These are phyloP conservation scores for Amphiprion clarkii DNA, from an alignment of 2,797 vertebrate species.

Conservation along the genomic window DNA sequence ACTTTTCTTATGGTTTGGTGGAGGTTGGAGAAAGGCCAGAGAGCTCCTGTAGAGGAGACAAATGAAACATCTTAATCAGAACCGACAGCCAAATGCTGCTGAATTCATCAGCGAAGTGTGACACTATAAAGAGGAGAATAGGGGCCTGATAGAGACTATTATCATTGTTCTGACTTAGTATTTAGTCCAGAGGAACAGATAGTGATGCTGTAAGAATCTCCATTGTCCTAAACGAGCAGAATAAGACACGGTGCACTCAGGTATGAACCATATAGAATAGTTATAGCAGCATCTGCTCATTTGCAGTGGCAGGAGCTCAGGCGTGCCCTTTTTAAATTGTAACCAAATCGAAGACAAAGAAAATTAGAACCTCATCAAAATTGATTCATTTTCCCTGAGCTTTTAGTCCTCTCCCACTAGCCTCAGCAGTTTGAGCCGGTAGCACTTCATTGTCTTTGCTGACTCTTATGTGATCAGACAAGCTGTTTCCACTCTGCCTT, in stretches of 20 bases:
- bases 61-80: conserved; percentile 68
- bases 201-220: conserved; percentile 26
- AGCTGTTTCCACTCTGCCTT: conserved; percentile 19
- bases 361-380: conserved; percentile 69
- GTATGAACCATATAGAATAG: not conserved
- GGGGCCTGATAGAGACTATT: conserved; percentile 31
- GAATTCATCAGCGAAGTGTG: conserved; percentile 51
- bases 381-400: conserved; percentile 55
- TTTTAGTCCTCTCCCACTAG: conserved; percentile 24
- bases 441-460: conserved; percentile 42
- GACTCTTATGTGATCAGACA: conserved; percentile 29
- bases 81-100: conserved; percentile 56
- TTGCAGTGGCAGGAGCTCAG: conserved; percentile 5
- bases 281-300: not conserved
- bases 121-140: conserved; percentile 30
- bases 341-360: conserved; percentile 53
- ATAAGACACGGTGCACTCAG: not conserved
- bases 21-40: conserved; percentile 46
- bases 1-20: conserved; percentile 32
- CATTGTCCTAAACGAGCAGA: conserved; percentile 35
- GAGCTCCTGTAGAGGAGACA: conserved; percentile 51
- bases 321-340: conserved; percentile 33
- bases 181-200: conserved; percentile 27
- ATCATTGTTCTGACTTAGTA: conserved; percentile 51
- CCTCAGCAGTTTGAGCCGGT: conserved; percentile 48